Base-by-base conservation (phyloP, 2,888 invertebrate species). In the Agriotes lineatus region DNA sequence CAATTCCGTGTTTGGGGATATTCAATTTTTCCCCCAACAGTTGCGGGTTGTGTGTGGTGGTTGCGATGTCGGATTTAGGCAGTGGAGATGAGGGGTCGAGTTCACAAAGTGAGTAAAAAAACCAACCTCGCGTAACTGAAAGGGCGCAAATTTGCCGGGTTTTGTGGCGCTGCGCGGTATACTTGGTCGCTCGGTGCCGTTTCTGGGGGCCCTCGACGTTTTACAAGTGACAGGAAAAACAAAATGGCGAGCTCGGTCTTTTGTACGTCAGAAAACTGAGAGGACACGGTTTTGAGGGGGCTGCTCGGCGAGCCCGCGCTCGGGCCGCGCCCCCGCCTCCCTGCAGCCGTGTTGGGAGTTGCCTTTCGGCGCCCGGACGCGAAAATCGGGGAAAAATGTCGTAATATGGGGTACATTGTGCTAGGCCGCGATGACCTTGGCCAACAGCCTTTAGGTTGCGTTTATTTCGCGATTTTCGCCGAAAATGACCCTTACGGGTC, bases 41-140 rank as follows among this genome's bases (percentile, higher is more conserved):
- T 81, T 74, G 82, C 80, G 82, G 83, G 82, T 80, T 82, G 81
- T 78, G 80, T 74, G 79, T 81, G 83, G 77, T 74, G 75, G 74
- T 87, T 88, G 85, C 83, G 83, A 91, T 91, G 91, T 91, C 91
- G 88, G 91, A 91, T 89, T 89, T 90, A 88, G 91, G 91, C 86
- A 91, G 91, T 87, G 91, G 90, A 85, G 91, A 91, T 89, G 91
- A 91, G 86, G 91, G 90, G 85, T 89, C 90, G 87, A 90, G 90
- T 88, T 90, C 90, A 88, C 90, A 91, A 90, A 91, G 91, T 91
- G 89, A 88, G 91, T 90, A 86, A 85, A 81, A n/a, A 44, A 48
- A 48, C 22, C 83, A 81, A 80, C 78, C 82, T 79, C 78, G 44
- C 54, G 25, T 56, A 35, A 57, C 33, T 60, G 39, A 52, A 65